These are phyloP conservation scores for Zapornia atra DNA, from an alignment of 2,113 vertebrate genomes.

Conservation along the genomic window DNA sequence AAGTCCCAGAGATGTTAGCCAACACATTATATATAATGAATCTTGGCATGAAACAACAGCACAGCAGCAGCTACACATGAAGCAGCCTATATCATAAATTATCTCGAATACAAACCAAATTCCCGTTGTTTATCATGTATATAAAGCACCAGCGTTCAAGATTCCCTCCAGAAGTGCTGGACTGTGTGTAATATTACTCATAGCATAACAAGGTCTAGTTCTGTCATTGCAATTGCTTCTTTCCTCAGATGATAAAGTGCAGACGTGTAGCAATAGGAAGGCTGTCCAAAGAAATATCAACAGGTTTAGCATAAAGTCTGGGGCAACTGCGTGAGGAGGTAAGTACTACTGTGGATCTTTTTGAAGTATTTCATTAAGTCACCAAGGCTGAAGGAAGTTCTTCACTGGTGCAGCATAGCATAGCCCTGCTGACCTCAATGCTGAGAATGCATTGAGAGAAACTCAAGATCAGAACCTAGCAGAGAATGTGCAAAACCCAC, in stretches of 20 bases:
- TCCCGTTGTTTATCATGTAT: constrained; percentile 67
- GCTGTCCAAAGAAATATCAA: constrained; percentile 12
- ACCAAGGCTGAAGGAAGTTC: background rate
- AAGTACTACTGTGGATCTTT: background rate
- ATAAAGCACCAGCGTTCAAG: constrained; percentile 54
- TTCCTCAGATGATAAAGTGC: constrained; percentile 44
- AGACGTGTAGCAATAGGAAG: background rate
- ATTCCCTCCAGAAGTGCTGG: constrained; percentile 63
- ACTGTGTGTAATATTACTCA: constrained; percentile 65
- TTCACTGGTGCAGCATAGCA: background rate
- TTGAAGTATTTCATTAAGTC: background rate
- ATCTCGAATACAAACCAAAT: constrained; percentile 65
- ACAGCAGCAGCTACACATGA: constrained; percentile 20
- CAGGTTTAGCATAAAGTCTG: constrained; percentile 15
- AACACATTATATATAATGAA: constrained; percentile 66
- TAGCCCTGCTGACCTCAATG: background rate
- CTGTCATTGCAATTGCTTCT: constrained; percentile 55
- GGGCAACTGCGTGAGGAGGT: background rate
- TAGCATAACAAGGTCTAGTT: constrained; percentile 64
- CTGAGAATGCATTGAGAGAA: background rate
- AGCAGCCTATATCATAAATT: constrained; percentile 51
- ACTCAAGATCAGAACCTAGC: background rate
- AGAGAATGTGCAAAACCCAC: background rate
- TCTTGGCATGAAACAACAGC: constrained; percentile 49
- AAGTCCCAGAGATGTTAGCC: constrained; percentile 52